phyloP scores from a whole-genome alignment of 2,113 vertebrate species.

The Ramphastos sulfuratus region DNA sequence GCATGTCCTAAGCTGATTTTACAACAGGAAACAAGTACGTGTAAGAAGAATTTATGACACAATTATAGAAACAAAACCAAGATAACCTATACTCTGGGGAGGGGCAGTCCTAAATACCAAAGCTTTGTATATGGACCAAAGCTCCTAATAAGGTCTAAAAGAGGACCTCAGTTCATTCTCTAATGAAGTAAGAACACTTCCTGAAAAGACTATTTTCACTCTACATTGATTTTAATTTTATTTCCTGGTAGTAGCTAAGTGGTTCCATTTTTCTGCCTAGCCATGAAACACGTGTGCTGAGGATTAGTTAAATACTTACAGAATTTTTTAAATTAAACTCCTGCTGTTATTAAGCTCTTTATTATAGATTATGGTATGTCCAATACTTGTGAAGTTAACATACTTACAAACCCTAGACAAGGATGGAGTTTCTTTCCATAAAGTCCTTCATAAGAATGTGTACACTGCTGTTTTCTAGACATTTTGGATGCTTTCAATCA shows the following conservation, averaged over 20 bases:
- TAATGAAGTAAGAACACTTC: not conserved
- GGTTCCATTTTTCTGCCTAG: not conserved
- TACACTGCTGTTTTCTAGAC: conserved; percentile 7
- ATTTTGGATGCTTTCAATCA: conserved; percentile 15
- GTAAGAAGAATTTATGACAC: not conserved
- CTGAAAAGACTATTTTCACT: not conserved
- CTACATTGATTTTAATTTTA: not conserved
- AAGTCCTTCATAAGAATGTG: not conserved
- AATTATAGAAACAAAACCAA: not conserved
- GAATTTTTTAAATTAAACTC: not conserved
- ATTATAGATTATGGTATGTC: not conserved
- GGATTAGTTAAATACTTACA: not conserved
- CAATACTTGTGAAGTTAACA: not conserved
- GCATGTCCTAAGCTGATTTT: not conserved
- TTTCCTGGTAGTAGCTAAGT: not conserved
- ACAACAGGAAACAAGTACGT: not conserved
- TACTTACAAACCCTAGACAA: not conserved
- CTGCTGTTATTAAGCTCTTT: not conserved
- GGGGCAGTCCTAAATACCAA: not conserved
- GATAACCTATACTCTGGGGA: fast-evolving
- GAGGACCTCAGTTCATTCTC: not conserved
- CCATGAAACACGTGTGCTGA: not conserved
- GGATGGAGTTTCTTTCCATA: not conserved
- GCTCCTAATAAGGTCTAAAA: not conserved
- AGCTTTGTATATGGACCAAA: not conserved